Conservation (phyloP, 2,113 vertebrate genomes). For the Tylochromis polylepis region DNA sequence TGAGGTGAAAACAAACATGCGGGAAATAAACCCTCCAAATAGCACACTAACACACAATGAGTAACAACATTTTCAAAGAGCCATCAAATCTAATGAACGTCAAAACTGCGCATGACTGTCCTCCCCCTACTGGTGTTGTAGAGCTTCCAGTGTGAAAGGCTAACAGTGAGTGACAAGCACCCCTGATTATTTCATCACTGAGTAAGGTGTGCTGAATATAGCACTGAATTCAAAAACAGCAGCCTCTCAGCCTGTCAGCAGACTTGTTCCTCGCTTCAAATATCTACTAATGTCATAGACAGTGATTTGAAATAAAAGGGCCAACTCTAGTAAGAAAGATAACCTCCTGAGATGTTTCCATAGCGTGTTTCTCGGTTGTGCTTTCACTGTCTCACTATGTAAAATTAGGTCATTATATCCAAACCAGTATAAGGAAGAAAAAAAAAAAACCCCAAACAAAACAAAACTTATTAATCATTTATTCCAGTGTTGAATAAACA, state of each 20-base stretch:
- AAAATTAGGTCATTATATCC: conserved; percentile 27
- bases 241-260: neutral
- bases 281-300: neutral
- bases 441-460: neutral
- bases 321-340: neutral
- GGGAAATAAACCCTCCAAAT: conserved; percentile 18
- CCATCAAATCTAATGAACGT: conserved; percentile 34
- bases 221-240: neutral
- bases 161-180: conserved; percentile 41
- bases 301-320: neutral
- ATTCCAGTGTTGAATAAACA: conserved; percentile 46
- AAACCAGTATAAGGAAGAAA: neutral
- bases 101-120: conserved; percentile 4
- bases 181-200: conserved; percentile 31
- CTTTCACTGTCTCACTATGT: neutral
- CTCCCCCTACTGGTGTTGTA: conserved; percentile 22
- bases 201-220: conserved; percentile 22
- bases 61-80: conserved; percentile 42
- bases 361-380: neutral
- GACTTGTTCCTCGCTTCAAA: neutral
- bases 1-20: conserved; percentile 32
- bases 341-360: neutral
- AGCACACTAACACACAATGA: conserved; percentile 38
- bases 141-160: neutral
- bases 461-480: conserved; percentile 29